Conservation (phyloP, 2,113 vertebrate species). For the Myocastor coypus region DNA sequence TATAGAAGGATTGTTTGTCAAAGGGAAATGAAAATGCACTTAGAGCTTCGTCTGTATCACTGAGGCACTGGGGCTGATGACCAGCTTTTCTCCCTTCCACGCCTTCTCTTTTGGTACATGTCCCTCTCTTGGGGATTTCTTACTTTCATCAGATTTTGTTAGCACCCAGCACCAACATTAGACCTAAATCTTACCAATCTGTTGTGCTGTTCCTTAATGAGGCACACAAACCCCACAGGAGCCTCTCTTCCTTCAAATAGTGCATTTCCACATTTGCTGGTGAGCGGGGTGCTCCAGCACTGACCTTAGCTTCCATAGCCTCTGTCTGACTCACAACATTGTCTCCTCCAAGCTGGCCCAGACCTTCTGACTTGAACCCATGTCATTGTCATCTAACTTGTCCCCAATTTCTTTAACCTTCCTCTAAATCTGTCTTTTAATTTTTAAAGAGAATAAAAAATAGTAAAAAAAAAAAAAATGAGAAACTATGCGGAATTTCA, state of each 20-base stretch:
- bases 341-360: no score
- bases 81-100: not conserved
- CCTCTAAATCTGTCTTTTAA: no score
- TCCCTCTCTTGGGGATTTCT: not conserved
- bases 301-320: not conserved
- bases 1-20: not conserved
- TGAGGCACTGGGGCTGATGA: not conserved
- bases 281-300: rapidly evolving
- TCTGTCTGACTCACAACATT: no score
- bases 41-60: not conserved
- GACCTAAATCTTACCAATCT: not conserved
- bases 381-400: rapidly evolving
- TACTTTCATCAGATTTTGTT: not conserved
- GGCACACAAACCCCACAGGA: not conserved
- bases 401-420: rapidly evolving
- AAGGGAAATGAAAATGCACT: not conserved
- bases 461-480: no score
- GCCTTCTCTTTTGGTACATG: not conserved
- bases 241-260: not conserved
- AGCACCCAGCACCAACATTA: not conserved
- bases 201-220: not conserved
- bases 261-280: rapidly evolving
- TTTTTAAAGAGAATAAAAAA: no score
- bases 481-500: no score
- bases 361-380: not conserved